Evolutionary conservation across 2,797 vertebrate genomes (phyloP).

Genomic region (Pseudocheirus occidentalis): DNA sequence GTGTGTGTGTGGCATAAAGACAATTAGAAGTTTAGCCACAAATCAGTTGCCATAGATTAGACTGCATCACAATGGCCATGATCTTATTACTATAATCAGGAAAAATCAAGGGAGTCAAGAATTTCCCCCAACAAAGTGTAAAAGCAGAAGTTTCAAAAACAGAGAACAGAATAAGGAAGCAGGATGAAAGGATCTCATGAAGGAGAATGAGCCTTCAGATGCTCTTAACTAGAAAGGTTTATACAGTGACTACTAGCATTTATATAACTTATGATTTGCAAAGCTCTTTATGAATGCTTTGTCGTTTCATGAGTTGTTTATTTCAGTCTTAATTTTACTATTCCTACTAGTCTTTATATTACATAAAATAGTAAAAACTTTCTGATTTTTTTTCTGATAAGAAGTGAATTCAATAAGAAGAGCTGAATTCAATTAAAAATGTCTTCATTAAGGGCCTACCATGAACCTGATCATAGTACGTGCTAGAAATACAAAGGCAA

Average conservation of each 20-base stretch:
- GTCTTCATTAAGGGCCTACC: neutral
- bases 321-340: neutral
- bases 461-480: neutral
- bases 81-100: neutral
- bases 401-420: no score
- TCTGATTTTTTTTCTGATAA: neutral
- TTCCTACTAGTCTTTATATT: neutral
- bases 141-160: neutral
- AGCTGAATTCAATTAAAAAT: neutral
- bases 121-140: neutral
- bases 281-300: neutral
- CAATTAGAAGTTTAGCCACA: neutral
- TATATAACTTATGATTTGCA: neutral
- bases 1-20: neutral
- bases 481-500: neutral
- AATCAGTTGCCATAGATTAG: neutral
- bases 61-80: neutral
- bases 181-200: fast-evolving
- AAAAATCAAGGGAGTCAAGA: neutral
- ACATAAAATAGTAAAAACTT: neutral
- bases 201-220: fast-evolving
- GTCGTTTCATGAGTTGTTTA: neutral
- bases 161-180: neutral
- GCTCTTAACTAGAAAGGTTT: neutral
- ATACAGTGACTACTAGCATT: neutral